Percentiles rank a stretch among this genome's conserved stretches.
Conservation (phyloP, 2,113 vertebrate genomes). For the Pachycephala philippinensis region DNA sequence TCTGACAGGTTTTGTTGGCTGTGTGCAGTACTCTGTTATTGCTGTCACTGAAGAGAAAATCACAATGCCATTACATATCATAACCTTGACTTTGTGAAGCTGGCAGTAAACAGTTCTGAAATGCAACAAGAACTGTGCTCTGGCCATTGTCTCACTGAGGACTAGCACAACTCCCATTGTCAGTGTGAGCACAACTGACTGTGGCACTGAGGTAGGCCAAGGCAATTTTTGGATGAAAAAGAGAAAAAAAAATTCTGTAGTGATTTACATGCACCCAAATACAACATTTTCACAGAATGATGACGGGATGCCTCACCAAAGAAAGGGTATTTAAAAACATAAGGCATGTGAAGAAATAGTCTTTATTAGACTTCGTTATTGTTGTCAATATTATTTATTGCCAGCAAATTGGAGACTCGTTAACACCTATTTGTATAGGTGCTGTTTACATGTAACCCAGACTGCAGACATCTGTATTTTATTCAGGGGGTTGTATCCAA, state of each 20-base stretch:
- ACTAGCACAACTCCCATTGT: background rate
- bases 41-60: background rate
- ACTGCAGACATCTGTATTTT: background rate
- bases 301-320: background rate
- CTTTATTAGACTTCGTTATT: background rate
- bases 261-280: background rate
- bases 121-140: background rate
- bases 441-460: background rate
- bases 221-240: background rate
- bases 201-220: background rate
- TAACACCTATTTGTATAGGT: background rate
- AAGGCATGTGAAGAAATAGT: background rate
- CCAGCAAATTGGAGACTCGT: background rate
- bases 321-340: background rate
- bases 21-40: background rate
- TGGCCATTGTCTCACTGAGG: background rate
- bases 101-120: background rate
- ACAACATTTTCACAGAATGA: background rate
- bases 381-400: background rate
- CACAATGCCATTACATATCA: background rate
- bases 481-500: background rate
- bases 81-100: background rate
- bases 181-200: background rate
- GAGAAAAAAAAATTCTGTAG: background rate
- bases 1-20: background rate